Evolutionary conservation across 53 echinoderm and acorn worm species (phyloP), one percentile per base, ranked within the genome.

Genomic region (Echinarachnius parma): DNA sequence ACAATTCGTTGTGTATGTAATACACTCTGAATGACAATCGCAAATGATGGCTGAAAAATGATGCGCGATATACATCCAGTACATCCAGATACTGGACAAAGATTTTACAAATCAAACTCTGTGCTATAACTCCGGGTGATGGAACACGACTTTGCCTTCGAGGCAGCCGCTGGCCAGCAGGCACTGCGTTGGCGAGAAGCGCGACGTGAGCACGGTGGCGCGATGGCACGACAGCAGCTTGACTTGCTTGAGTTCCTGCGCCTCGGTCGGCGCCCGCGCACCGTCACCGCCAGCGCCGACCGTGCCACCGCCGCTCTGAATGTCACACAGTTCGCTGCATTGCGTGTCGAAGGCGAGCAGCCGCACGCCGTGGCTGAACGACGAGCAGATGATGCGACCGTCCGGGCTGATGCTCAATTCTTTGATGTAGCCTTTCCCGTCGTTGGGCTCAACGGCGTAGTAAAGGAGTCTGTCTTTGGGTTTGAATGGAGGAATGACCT

Each of bases 391-490:
- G 4, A 85, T 58, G 15, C 89, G 71, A 9, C 93, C 93, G 37
- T 93, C 93, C 3, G 93, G 93, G 64, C 93, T 93, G 53, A 93
- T 75, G 53, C 93, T 88, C 15, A 93, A 83, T 76, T 93, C 93
- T 24, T 93, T 93, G 80, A 93, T 93, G 62, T 93, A 93, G 9
- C 93, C 93, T 28, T 82, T 42, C 3, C 93, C 93, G 53, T 93
- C 93, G 9, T 82, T 93, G 1, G 85, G 81, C 34, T 93, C 93
- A 31, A 66, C 60, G 46, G 82, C 80, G 68, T 89, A 71, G 59
- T 89, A 88, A 53, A 84, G 50, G 3, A 88, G 83, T 30, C 78
- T 70, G 21, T 87, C 75, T 22, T 49, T 19, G 21, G 83, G 64
- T 49, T 27, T 37, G 34, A 77, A 77, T 20, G 69, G 64, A 15